Evolutionary conservation across 2,888 invertebrate species (phyloP).

Genomic region (Caenorhabditis auriculariae): DNA sequence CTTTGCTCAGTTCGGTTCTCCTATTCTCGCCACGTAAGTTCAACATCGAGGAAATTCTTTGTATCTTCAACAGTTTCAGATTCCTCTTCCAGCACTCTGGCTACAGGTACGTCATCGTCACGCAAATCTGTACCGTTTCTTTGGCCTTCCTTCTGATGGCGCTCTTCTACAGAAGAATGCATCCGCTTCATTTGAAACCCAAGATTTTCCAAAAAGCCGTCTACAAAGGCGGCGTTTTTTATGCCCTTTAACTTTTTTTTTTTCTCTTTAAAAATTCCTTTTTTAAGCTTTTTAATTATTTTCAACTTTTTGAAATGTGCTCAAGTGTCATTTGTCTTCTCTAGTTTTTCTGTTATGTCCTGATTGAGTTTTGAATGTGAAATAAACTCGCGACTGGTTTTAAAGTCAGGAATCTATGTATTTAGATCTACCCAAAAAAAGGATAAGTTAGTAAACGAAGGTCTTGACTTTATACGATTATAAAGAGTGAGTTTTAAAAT

Average conservation of each 20-base stretch:
- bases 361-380: too few species aligned
- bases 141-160: slow-evolving; percentile 24
- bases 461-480: too few species aligned
- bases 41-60: neutral
- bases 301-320: too few species aligned
- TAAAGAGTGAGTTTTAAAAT: too few species aligned
- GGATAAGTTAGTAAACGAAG: too few species aligned
- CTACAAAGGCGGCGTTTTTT: slow-evolving; percentile 16
- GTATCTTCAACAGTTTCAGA: slow-evolving; percentile 9
- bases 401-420: too few species aligned
- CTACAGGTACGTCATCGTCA: slow-evolving; percentile 30
- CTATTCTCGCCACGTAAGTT: slow-evolving; percentile 35
- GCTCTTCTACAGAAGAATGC: slow-evolving; percentile 32
- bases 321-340: too few species aligned
- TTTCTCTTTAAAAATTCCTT: too few species aligned
- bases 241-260: slow-evolving; percentile 9
- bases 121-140: slow-evolving; percentile 22
- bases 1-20: slow-evolving; percentile 38
- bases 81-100: slow-evolving; percentile 42
- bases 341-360: too few species aligned
- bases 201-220: slow-evolving; percentile 2
- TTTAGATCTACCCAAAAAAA: too few species aligned
- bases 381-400: too few species aligned
- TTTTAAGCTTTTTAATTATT: too few species aligned
- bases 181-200: slow-evolving; percentile 32